phyloP scores from a whole-genome alignment of 23 tunicate genomes.

The Ciona savignyi region DNA sequence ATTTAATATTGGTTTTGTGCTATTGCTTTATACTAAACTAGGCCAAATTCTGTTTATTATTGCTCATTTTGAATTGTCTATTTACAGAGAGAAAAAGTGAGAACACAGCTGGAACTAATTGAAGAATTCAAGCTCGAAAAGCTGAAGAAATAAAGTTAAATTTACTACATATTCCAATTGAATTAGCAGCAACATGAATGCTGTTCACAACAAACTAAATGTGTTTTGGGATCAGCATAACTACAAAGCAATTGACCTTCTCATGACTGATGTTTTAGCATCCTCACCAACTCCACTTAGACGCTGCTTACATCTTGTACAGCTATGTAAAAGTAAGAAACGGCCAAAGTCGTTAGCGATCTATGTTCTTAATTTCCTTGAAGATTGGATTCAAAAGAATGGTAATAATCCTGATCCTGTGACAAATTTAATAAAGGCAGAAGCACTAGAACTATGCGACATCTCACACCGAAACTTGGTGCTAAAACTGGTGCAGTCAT shows the following conservation, averaged over 20 bases:
- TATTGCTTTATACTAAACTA: too few relatives aligned
- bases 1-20: too few relatives aligned
- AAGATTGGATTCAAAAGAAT: not conserved
- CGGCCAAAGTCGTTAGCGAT: conserved; percentile 30
- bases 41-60: too few relatives aligned
- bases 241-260: conserved; percentile 5
- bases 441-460: conserved; percentile 21
- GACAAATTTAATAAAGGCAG: conserved; percentile 13
- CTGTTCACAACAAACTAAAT: conserved; percentile 4
- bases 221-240: conserved; percentile 19
- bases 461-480: conserved; percentile 26
- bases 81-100: conserved; percentile 14
- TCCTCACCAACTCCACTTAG: not conserved
- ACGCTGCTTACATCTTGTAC: conserved; percentile 18
- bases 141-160: not conserved
- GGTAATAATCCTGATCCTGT: not conserved
- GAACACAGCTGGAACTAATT: conserved; percentile 12
- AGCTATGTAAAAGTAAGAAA: conserved; percentile 19
- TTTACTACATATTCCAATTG: not conserved
- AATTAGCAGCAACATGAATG: not conserved
- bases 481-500: conserved; percentile 14
- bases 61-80: too few relatives aligned
- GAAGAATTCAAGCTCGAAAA: conserved; percentile 11
- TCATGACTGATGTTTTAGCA: not conserved
- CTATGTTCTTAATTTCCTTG: conserved; percentile 11